Percentiles rank a stretch among this genome's conserved stretches.
phyloP scores from a whole-genome alignment of 2,888 invertebrate genomes.

The Agrotis ipsilon region DNA sequence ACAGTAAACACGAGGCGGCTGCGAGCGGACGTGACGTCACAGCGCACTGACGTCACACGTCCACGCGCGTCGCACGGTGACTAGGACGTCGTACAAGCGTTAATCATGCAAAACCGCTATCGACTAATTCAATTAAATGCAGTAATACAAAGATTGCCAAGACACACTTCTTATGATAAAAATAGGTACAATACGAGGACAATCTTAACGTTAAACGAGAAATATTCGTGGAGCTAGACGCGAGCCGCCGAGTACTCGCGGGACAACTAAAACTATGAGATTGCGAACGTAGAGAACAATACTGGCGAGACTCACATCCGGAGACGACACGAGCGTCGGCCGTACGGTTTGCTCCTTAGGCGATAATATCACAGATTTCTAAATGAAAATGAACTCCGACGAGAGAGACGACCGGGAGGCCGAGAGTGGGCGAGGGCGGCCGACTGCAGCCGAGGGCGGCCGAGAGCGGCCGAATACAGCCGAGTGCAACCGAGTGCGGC shows the following conservation, averaged over 20 bases:
- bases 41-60: background rate
- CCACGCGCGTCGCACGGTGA: slow-evolving; percentile 64
- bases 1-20: slow-evolving; percentile 39
- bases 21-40: slow-evolving; percentile 34
- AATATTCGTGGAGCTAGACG: slow-evolving; percentile 53
- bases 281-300: slow-evolving; percentile 69
- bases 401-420: slow-evolving; percentile 37
- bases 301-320: slow-evolving; percentile 60
- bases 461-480: background rate
- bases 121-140: slow-evolving; percentile 76
- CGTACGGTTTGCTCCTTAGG: slow-evolving; percentile 80
- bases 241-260: slow-evolving; percentile 38
- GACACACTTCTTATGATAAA: slow-evolving; percentile 63
- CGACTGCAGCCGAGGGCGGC: slow-evolving; percentile 19
- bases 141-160: slow-evolving; percentile 68
- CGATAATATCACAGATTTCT: slow-evolving; percentile 90
- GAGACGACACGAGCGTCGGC: slow-evolving; percentile 60
- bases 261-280: slow-evolving; percentile 77
- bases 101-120: slow-evolving; percentile 70
- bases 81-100: slow-evolving; percentile 78
- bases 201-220: slow-evolving; percentile 53
- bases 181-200: slow-evolving; percentile 62
- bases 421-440: slow-evolving; percentile 39
- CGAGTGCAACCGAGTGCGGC: slow-evolving; percentile 10
- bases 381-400: slow-evolving; percentile 77